Percentiles rank a stretch among this genome's conserved stretches.
Conservation (phyloP, 2,888 invertebrate genomes). For the Cosmopolites sordidus region DNA sequence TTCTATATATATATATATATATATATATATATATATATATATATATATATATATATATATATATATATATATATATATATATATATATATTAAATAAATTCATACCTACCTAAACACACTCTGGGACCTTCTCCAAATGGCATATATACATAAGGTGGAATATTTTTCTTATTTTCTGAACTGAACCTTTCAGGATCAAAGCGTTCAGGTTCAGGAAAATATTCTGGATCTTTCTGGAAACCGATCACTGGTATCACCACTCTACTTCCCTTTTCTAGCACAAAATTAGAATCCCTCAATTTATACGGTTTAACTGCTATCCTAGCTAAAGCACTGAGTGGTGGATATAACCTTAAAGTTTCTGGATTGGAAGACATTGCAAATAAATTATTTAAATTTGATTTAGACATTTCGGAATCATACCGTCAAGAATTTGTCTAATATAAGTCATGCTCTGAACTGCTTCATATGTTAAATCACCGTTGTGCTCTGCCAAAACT, state of each 20-base stretch:
- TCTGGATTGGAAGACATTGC: too few species aligned
- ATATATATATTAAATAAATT: too few species aligned
- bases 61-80: too few species aligned
- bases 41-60: too few species aligned
- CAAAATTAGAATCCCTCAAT: constrained; percentile 26
- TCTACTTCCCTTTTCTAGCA: constrained; percentile 30
- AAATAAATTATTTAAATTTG: too few species aligned
- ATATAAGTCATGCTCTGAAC: constrained; percentile 31
- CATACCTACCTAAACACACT: constrained; percentile 33
- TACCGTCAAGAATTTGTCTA: constrained; percentile 32
- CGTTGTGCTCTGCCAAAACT: constrained; percentile 25
- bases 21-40: too few species aligned
- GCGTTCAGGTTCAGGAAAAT: constrained; percentile 30
- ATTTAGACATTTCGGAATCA: too few species aligned
- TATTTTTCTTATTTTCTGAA: constrained; percentile 26
- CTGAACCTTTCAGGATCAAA: constrained; percentile 34
- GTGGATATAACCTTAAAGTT: constrained; percentile 31
- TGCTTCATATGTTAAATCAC: constrained; percentile 30
- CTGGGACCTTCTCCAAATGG: constrained; percentile 36
- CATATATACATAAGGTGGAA: constrained; percentile 26
- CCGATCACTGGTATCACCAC: constrained; percentile 28
- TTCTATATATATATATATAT: too few species aligned
- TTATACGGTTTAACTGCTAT: constrained; percentile 30
- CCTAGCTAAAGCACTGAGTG: constrained; percentile 27
- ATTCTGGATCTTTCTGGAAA: constrained; percentile 31